Evolutionary conservation across 1,140 invertebrate species (phyloP), one percentile per base, ranked within the genome.

Genomic region (Araneus ventricosus): DNA sequence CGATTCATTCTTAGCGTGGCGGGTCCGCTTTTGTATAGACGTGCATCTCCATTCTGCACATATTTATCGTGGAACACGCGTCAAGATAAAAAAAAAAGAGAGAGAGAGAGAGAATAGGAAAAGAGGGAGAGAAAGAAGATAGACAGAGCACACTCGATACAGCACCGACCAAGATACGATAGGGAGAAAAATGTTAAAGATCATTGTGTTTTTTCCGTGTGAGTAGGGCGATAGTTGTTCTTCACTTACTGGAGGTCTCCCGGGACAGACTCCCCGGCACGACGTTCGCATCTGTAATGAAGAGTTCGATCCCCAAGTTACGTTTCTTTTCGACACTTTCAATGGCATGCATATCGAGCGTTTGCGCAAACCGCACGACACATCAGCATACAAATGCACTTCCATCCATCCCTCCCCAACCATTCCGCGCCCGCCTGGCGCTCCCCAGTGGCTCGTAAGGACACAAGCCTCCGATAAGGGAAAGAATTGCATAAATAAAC

Each of bases 171-270:
- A 67, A 84, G 80, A 85, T 92, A 82, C 86, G 87, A 93, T 88
- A 88, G 91, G 91, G 91, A 88, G 87, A 89, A 93, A 93, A 93
- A 93, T 93, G 92, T 93, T 93, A 93, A 93, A 93, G 86, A 93
- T 93, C 86, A 93, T 93, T 93, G 92, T 93, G 92, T 93, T 93
- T 93, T 89, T 88, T 93, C 87, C 92, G 87, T 84, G 37, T 84
- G 92, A 93, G 86, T 89, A 93, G 86, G 86, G 75, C 86, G 87
- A 93, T 93, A 93, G 84, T 93, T 93, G 91, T 93, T 93, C 91
- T 82, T 89, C 75, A 93, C 92, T 93, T 93, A 93, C 75, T 39
- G 61, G 20, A n/a, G 22, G 30, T 52, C 87, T 86, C 87, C 34
- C 20, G 86, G 70, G 80, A 63, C 17, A 41, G 70, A 27, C 63